Conservation (phyloP, 2,888 invertebrate genomes). For the Eristalinus aeneus region DNA sequence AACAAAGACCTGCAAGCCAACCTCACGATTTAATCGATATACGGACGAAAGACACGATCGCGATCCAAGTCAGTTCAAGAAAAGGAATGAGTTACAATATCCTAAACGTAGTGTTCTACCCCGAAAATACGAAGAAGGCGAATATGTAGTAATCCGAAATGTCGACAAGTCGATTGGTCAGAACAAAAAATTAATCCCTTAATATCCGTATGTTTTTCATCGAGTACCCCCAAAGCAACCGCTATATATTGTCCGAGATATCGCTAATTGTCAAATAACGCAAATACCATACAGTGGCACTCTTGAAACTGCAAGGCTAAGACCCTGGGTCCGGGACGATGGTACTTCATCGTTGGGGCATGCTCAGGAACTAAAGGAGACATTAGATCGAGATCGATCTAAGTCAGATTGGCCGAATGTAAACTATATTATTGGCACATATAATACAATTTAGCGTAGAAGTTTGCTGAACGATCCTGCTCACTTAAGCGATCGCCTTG, state of each 20-base stretch:
- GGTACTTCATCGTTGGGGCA: too few species aligned
- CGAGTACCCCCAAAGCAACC: slow-evolving; percentile 25
- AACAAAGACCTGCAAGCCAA: neutral
- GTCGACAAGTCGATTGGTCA: neutral
- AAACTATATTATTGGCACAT: too few species aligned
- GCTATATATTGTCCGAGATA: slow-evolving; percentile 21
- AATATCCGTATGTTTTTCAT: slow-evolving; percentile 27
- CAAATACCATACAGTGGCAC: too few species aligned
- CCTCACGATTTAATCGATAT: neutral
- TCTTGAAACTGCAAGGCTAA: too few species aligned
- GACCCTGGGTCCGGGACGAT: too few species aligned
- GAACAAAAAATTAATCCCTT: slow-evolving; percentile 21
- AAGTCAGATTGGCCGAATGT: too few species aligned
- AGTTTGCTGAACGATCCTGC: too few species aligned
- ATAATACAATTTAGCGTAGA: too few species aligned
- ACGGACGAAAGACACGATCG: neutral
- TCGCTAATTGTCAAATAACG: too few species aligned
- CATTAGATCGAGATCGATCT: too few species aligned
- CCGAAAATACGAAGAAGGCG: slow-evolving; percentile 11
- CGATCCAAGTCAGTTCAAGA: neutral
- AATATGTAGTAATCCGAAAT: slow-evolving; percentile 16
- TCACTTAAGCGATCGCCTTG: too few species aligned
- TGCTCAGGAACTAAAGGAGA: too few species aligned
- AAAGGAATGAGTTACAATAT: slow-evolving; percentile 1
- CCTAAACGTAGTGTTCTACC: slow-evolving; percentile 8